Evolutionary conservation across 2,888 invertebrate species (phyloP), one percentile per base, ranked within the genome.

Genomic region (Xestia rhomboidea): DNA sequence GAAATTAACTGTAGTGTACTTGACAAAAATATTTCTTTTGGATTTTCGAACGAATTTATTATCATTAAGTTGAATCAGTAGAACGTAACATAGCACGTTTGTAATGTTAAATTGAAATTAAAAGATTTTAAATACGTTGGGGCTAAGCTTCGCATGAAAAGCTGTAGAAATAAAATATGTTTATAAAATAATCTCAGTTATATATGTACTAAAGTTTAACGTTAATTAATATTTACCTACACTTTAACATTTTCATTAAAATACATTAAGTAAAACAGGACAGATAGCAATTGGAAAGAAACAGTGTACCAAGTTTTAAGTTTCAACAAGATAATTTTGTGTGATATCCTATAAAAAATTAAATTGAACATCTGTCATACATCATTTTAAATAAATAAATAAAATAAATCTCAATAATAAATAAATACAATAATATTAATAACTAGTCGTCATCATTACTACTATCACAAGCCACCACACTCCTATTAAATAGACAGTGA

Each of bases 391-490:
- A 73, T 80, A 83, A 88, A 81, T 83, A 64, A 85, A 81, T 73
- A 74, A 87, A 81, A 85, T 77, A 84, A 86, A 80, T 81, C 71
- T 73, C 80, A 86, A 76, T 81, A 80, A 76, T 87, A 73, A 84
- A 87, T 88, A 85, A 85, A 82, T 83, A 82, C 72, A 82, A 83
- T 86, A 75, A 87, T 60, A 60, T 84, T 87, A 89, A 79, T 88
- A 81, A 84, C 89, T 91, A 91, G 85, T 91, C 89, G 82, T 90
- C 92, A 87, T 89, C 91, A 89, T 90, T 89, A 89, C 93, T 94
- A 95, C 93, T 95, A 95, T 95, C 95, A 95, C 95, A 96, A 96
- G 95, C 95, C 95, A 94, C 94, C 95, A 94, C 95, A 95, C 93
- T 94, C 93, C 95, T 93, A 95, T 94, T 94, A 90, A 85, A 94